Evolutionary conservation across 64 coral and sea anemone genomes (phyloP).

Genomic region (Montipora cactus): DNA sequence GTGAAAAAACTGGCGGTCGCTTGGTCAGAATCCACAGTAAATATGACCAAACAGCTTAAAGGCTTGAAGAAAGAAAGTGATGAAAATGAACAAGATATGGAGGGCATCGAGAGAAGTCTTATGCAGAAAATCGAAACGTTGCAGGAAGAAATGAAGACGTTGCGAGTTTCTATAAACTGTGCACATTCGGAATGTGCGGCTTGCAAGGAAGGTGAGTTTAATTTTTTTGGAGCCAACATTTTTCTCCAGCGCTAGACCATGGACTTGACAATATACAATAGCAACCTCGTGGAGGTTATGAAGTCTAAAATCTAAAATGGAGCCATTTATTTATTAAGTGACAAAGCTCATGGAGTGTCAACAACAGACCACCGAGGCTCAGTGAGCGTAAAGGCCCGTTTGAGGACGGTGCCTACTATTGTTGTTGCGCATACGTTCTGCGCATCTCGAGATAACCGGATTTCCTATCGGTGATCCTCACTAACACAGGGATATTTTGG

Average conservation of each 20-base stretch:
- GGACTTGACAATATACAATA: too few relatives aligned
- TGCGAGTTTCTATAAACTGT: background rate
- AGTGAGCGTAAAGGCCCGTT: too few relatives aligned
- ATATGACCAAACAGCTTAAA: background rate
- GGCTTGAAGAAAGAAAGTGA: background rate
- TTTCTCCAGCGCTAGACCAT: background rate
- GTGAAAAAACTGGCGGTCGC: slow-evolving; percentile 22
- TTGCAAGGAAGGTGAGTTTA: slow-evolving; percentile 7
- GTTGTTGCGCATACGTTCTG: too few relatives aligned
- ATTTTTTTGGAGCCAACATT: background rate
- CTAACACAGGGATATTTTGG: too few relatives aligned
- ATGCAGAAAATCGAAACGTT: slow-evolving; percentile 6
- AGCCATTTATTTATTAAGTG: too few relatives aligned
- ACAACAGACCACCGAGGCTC: fast-evolving
- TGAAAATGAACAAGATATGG: background rate
- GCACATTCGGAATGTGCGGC: background rate
- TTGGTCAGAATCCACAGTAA: slow-evolving; percentile 42
- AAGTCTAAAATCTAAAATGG: too few relatives aligned
- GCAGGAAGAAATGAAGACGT: background rate
- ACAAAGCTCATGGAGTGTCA: too few relatives aligned
- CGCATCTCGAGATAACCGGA: too few relatives aligned
- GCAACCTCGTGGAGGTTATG: too few relatives aligned
- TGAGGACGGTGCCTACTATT: too few relatives aligned
- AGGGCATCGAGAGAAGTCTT: background rate
- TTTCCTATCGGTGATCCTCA: too few relatives aligned